These are phyloP conservation scores for Siniperca obscura DNA, from an alignment of 2,797 vertebrate species.

Conservation along the genomic window DNA sequence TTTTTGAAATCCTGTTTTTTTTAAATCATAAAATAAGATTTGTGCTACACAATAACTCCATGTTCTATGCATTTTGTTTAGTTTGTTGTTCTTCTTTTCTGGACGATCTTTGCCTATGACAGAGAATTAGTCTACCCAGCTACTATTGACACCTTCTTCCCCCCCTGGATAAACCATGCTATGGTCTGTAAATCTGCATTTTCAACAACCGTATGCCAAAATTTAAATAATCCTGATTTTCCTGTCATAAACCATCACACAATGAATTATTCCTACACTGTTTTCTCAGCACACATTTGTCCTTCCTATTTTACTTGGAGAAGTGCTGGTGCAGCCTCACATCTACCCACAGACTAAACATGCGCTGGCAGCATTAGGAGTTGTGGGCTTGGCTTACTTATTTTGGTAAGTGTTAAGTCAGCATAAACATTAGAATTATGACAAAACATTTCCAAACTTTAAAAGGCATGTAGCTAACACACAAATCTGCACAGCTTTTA, in stretches of 20 bases:
- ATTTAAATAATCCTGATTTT: not conserved
- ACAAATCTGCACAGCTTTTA: not conserved
- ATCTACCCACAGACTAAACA: constrained; percentile 85
- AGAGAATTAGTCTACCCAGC: constrained; percentile 90
- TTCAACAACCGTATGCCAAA: not conserved
- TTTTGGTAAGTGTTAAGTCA: constrained; percentile 85
- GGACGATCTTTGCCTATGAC: constrained; percentile 89
- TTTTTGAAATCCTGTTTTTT: not conserved
- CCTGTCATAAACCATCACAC: not conserved
- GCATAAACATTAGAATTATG: not conserved
- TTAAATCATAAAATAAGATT: not conserved
- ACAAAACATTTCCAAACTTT: not conserved
- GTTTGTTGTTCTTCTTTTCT: constrained; percentile 89
- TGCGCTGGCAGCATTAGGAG: constrained; percentile 83
- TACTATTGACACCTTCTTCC: constrained; percentile 86
- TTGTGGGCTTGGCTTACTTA: constrained; percentile 81
- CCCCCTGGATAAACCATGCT: constrained; percentile 91
- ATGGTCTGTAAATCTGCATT: constrained; percentile 82
- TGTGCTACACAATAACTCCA: not conserved
- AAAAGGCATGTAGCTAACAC: not conserved
- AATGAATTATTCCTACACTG: not conserved
- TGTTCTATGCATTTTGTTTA: constrained; percentile 37
- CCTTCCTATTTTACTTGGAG: constrained; percentile 85
- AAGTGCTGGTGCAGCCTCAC: constrained; percentile 86
- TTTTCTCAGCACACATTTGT: constrained; percentile 87